phyloP scores from a whole-genome alignment of 2,113 vertebrate genomes.

The Orycteropus afer region DNA sequence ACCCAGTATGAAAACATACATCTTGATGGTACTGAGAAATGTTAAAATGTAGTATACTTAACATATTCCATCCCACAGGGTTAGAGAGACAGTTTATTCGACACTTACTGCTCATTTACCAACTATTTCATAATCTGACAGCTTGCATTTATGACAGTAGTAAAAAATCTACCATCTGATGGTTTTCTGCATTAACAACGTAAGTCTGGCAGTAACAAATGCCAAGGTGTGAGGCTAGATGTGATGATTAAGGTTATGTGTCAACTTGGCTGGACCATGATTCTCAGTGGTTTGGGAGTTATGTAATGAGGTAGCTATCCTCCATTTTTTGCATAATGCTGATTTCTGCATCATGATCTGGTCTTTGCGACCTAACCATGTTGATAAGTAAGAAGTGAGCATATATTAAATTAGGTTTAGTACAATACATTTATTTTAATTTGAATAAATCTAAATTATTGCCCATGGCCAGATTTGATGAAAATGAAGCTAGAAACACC shows the following conservation, averaged over 20 bases:
- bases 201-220: neutral
- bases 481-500: neutral
- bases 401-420: neutral
- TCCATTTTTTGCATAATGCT: neutral
- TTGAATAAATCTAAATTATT: slow-evolving; percentile 23
- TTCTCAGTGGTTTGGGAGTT: neutral
- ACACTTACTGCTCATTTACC: neutral
- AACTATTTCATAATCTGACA: neutral
- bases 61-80: neutral
- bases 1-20: neutral
- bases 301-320: neutral
- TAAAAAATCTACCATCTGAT: neutral
- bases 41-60: neutral
- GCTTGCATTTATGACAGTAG: neutral
- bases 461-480: neutral
- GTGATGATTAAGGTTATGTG: neutral
- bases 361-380: neutral
- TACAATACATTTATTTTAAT: neutral
- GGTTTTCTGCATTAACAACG: neutral
- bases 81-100: neutral
- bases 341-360: neutral
- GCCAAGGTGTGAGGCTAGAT: neutral
- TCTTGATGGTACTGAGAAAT: neutral
- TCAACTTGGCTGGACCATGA: neutral
- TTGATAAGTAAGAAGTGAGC: neutral